These are phyloP conservation scores for Catostomus latipinnis DNA, from an alignment of 2,797 vertebrate species.

Conservation along the genomic window DNA sequence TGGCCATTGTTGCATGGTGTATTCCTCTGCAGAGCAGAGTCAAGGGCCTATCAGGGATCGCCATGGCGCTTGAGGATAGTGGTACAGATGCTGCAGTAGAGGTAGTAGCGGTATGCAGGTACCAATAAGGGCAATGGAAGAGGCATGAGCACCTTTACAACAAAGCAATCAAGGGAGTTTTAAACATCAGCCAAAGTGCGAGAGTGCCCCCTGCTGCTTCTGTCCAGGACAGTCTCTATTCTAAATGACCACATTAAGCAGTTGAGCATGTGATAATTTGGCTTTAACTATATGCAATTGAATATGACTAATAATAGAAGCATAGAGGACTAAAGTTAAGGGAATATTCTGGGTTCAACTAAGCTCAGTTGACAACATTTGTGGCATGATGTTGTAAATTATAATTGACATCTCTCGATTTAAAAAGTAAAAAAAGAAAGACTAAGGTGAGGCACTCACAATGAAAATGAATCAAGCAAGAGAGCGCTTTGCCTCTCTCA, in stretches of 20 bases:
- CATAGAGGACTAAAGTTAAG: neutral
- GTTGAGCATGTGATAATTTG: neutral
- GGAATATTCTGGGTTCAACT: neutral
- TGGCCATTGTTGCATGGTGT: slow-evolving; percentile 64
- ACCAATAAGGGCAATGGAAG: slow-evolving; percentile 75
- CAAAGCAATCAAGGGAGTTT: slow-evolving; percentile 77
- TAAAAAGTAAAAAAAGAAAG: no score
- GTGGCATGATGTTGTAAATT: no score
- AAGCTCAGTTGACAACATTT: neutral
- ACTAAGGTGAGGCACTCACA: no score
- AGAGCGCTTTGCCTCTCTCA: no score
- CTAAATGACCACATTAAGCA: neutral
- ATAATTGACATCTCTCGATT: no score
- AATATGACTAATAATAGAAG: neutral
- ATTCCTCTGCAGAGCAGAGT: slow-evolving; percentile 69
- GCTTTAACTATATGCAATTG: neutral
- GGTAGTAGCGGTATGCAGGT: slow-evolving; percentile 72
- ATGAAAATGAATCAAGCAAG: no score
- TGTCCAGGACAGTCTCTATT: slow-evolving; percentile 57
- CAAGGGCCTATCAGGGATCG: slow-evolving; percentile 70
- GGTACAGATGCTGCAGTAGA: slow-evolving; percentile 68
- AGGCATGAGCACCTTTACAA: slow-evolving; percentile 78
- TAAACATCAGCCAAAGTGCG: slow-evolving; percentile 73
- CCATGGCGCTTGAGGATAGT: slow-evolving; percentile 72
- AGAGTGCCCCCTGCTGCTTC: slow-evolving; percentile 67